phyloP scores from a whole-genome alignment of 2,888 invertebrate species.

The Ethmia dodecea region DNA sequence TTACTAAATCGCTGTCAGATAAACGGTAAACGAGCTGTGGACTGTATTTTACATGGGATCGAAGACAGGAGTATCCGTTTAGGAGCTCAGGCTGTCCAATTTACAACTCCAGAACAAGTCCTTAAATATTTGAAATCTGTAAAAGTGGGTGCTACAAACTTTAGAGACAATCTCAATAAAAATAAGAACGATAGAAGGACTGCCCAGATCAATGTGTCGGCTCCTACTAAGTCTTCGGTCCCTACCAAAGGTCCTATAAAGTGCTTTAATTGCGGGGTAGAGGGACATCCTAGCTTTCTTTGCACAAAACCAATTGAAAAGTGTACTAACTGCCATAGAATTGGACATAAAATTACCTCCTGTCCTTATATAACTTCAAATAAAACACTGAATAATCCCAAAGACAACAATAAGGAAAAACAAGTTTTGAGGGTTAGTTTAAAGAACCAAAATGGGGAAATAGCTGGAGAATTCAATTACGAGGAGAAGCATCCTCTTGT shows the following conservation, averaged over 20 bases:
- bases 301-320: constrained; percentile 7
- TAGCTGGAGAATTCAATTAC: too few species aligned
- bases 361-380: neutral
- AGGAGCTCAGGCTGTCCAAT: constrained; percentile 20
- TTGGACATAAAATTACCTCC: neutral
- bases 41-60: constrained; percentile 18
- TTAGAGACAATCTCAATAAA: neutral
- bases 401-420: neutral
- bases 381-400: neutral
- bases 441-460: neutral
- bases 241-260: neutral
- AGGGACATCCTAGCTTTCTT: constrained; percentile 10
- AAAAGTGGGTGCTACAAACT: constrained; percentile 5
- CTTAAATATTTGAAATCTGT: constrained; percentile 17
- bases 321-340: constrained; percentile 2
- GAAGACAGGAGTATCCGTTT: constrained; percentile 18
- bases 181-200: neutral
- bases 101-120: constrained; percentile 15
- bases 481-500: too few species aligned
- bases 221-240: neutral
- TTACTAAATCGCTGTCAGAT: constrained; percentile 19
- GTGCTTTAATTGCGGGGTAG: constrained; percentile 10
- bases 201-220: neutral
- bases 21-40: constrained; percentile 16
- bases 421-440: neutral